A percentile compares a stretch with the other conserved stretches of the same genome.
phyloP scores from a whole-genome alignment of 2,797 vertebrate genomes.

The Sebastes jordani region DNA sequence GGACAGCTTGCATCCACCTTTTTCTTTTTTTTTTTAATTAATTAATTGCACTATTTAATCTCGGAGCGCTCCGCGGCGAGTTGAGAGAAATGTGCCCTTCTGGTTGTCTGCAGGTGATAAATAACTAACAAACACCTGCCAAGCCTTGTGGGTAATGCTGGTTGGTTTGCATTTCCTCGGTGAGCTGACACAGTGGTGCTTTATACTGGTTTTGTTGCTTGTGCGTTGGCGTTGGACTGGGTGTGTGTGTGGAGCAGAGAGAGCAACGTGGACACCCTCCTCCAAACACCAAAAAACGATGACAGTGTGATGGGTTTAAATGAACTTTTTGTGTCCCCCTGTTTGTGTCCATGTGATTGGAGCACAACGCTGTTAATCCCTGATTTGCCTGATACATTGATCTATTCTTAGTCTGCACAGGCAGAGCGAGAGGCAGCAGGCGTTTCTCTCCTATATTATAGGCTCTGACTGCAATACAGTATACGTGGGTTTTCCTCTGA shows the following conservation, averaged over 20 bases:
- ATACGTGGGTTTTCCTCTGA: constrained; percentile 53
- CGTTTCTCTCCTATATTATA: constrained; percentile 47
- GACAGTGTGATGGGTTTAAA: constrained; percentile 39
- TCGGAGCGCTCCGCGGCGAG: constrained; percentile 46
- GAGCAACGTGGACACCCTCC: constrained; percentile 43
- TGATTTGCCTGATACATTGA: constrained; percentile 81
- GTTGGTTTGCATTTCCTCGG: constrained; percentile 9
- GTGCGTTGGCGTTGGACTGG: constrained; percentile 57
- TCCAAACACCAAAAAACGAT: constrained; percentile 18
- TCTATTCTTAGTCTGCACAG: constrained; percentile 80
- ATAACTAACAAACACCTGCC: constrained; percentile 66
- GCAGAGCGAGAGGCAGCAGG: constrained; percentile 20
- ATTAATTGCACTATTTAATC: constrained; percentile 56
- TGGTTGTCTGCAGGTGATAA: constrained; percentile 61
- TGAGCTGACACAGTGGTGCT: constrained; percentile 44
- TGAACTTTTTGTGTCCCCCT: constrained; percentile 71
- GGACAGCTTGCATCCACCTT: constrained; percentile 52
- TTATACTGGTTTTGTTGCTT: constrained; percentile 51
- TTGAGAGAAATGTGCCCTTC: constrained; percentile 39
- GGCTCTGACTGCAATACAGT: constrained; percentile 55
- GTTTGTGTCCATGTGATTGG: constrained; percentile 57
- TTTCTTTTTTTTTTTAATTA: background rate
- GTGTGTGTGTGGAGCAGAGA: constrained; percentile 11
- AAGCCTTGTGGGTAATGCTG: constrained; percentile 8
- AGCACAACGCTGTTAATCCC: constrained; percentile 77